Base-by-base conservation (phyloP, 2,113 vertebrate species). In the Garra rufa region DNA sequence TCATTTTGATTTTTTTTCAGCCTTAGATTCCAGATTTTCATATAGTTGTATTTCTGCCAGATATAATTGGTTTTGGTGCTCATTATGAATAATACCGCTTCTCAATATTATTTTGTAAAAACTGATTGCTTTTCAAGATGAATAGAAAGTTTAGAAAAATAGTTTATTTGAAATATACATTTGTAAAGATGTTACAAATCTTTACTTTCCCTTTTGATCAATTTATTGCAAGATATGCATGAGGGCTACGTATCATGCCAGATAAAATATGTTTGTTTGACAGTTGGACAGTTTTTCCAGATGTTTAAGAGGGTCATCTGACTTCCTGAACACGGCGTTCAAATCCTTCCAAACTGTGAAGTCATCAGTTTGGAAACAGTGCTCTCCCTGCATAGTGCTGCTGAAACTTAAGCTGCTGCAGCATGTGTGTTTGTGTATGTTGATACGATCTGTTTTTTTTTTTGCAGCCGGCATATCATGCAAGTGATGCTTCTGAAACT, bases 281-380 rank as follows among this genome's bases (percentile, higher is more conserved):
- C 43, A 48, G 77, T 3, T 26, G 24, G 17, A 50, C 41, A 71
- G 41, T 78, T 78, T 78, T 67, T n/a, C 15, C 77, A 67, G 9
- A 80, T 50, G 43, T 61, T 63, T 78, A 28, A 78, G 76, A 28
- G 76, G 34, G 55, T 78, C 55, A 75, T 67, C 59, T 80, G 24
- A 67, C 43, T 65, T 80, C 43, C 59, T 67, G 41, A 67, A 65
- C 59, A 48, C 1, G 17, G 4, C 10, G 15, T 17, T 14, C n/a
- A 5, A 77, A 77, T 77, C 30, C 38, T 14, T 46, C 57, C 57
- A 19, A 48, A 48, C 43, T 48, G 24, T 80, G 77, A 67, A 67
- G 59, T 46, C 77, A 65, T 46, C 41, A 30, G 57, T 79, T 77
- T 65, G 38, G 50, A 80, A 65, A 48, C 9, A 0, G 24, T 19